These are phyloP conservation scores for Aphyosemion australe DNA, from an alignment of 2,113 vertebrate species.

Conservation along the genomic window DNA sequence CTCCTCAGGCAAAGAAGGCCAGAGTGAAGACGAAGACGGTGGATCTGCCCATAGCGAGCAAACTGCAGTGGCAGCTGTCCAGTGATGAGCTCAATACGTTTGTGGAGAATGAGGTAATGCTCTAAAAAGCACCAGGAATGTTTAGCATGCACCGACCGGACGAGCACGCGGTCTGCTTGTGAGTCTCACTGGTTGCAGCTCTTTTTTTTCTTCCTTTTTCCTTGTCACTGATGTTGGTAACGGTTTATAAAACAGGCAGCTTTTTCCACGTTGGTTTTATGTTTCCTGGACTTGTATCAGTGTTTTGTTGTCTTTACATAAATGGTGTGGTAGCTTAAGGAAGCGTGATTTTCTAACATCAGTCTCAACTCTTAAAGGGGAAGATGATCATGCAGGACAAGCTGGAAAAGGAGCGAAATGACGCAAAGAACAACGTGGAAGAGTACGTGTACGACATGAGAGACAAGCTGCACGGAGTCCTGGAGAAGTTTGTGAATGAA, in stretches of 20 bases:
- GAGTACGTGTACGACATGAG: conserved; percentile 99
- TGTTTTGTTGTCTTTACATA: background rate
- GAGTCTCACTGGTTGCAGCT: background rate
- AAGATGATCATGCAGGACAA: conserved; percentile 99
- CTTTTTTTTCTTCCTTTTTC: background rate
- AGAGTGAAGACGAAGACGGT: conserved; percentile 97
- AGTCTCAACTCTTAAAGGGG: conserved; percentile 77
- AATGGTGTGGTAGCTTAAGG: background rate
- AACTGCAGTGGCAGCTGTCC: conserved; percentile 89
- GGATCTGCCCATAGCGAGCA: conserved; percentile 92
- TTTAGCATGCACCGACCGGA: background rate
- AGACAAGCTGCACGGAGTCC: conserved; percentile 88
- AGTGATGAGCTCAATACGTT: conserved; percentile 88
- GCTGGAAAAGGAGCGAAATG: conserved; percentile 96
- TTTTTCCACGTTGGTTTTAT: too few species aligned
- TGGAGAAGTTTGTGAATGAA: conserved; percentile 93
- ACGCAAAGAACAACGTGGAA: conserved; percentile 96
- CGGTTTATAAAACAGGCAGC: too few species aligned
- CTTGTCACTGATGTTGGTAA: too few species aligned
- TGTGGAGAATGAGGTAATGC: conserved; percentile 93
- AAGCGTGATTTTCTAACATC: background rate
- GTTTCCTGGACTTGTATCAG: background rate
- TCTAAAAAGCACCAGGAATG: conserved; percentile 47
- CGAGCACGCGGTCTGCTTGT: background rate
- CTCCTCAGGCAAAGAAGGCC: conserved; percentile 94